Evolutionary conservation across 2,797 vertebrate species (phyloP).

Genomic region (Cetoscarus ocellatus): DNA sequence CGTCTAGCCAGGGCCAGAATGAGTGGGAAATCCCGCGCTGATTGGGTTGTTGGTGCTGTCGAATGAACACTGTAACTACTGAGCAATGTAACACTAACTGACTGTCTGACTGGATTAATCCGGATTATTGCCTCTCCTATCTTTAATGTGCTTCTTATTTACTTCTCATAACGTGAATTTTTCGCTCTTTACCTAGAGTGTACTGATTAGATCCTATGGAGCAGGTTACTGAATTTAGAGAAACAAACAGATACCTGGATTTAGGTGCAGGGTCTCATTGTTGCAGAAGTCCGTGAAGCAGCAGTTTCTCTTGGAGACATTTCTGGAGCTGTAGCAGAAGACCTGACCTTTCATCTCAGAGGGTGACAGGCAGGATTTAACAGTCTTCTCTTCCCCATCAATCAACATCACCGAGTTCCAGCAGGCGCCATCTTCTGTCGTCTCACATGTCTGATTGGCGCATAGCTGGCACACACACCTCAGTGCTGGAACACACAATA

Average conservation of each 20-base stretch:
- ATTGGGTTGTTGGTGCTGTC: slow-evolving; percentile 49
- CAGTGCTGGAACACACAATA: slow-evolving; percentile 74
- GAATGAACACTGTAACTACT: slow-evolving; percentile 32
- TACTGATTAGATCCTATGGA: background rate
- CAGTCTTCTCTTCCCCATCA: slow-evolving; percentile 90
- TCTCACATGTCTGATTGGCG: slow-evolving; percentile 94
- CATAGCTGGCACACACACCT: slow-evolving; percentile 95
- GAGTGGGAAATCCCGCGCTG: slow-evolving; percentile 70
- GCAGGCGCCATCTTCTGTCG: slow-evolving; percentile 92
- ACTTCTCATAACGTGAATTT: no score
- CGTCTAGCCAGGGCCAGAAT: slow-evolving; percentile 74
- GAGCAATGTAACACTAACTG: slow-evolving; percentile 25
- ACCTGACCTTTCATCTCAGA: slow-evolving; percentile 91
- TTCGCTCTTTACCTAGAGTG: background rate
- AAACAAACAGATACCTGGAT: slow-evolving; percentile 81
- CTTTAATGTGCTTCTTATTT: background rate
- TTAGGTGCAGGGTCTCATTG: slow-evolving; percentile 92
- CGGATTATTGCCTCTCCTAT: background rate
- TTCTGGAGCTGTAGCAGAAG: slow-evolving; percentile 94
- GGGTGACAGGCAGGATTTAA: slow-evolving; percentile 92
- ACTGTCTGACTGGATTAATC: slow-evolving; percentile 9
- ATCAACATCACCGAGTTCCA: slow-evolving; percentile 96
- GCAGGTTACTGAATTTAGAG: background rate
- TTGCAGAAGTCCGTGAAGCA: slow-evolving; percentile 99
- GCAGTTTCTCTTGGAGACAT: slow-evolving; percentile 93